A percentile compares a stretch with the other conserved stretches of the same genome.
phyloP scores from a whole-genome alignment of 2,797 vertebrate genomes.

The Protosalanx chinensis region DNA sequence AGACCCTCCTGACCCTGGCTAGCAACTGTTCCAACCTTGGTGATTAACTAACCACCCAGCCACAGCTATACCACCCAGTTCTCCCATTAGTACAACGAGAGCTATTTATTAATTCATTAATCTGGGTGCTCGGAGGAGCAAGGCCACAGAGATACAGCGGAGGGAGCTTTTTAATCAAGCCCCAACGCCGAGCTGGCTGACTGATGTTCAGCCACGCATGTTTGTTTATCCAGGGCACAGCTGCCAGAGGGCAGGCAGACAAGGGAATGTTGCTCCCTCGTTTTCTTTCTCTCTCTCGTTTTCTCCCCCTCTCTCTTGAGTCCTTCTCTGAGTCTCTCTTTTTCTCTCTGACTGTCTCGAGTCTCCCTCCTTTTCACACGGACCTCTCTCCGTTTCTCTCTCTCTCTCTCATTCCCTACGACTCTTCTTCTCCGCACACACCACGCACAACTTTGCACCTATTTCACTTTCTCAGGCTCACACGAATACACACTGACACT shows the following conservation, averaged over 20 bases:
- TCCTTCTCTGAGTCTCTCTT: conserved; percentile 17
- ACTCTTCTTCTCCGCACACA: conserved; percentile 19
- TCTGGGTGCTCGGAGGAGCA: conserved; percentile 52
- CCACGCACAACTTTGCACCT: conserved; percentile 12
- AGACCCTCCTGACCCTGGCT: too few species aligned
- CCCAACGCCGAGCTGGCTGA: conserved; percentile 51
- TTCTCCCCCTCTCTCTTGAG: neutral
- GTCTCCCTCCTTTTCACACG: conserved; percentile 7
- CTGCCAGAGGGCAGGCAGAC: conserved; percentile 66
- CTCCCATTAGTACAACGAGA: conserved; percentile 51
- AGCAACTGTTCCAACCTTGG: too few species aligned
- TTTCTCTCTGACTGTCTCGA: conserved; percentile 9
- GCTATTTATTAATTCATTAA: conserved; percentile 67
- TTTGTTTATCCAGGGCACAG: conserved; percentile 70
- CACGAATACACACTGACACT: too few species aligned
- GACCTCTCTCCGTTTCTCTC: conserved; percentile 6
- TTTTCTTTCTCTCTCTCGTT: conserved; percentile 31
- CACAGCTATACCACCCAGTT: conserved; percentile 1
- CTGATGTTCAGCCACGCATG: conserved; percentile 60
- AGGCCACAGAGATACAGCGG: conserved; percentile 57
- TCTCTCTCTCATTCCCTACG: conserved; percentile 12
- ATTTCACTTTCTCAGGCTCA: too few species aligned
- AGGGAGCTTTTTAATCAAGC: conserved; percentile 69
- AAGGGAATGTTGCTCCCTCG: conserved; percentile 46
- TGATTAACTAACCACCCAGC: conserved; percentile 15